Conservation (phyloP, 2,113 vertebrate genomes). For the Cebus imitator region DNA sequence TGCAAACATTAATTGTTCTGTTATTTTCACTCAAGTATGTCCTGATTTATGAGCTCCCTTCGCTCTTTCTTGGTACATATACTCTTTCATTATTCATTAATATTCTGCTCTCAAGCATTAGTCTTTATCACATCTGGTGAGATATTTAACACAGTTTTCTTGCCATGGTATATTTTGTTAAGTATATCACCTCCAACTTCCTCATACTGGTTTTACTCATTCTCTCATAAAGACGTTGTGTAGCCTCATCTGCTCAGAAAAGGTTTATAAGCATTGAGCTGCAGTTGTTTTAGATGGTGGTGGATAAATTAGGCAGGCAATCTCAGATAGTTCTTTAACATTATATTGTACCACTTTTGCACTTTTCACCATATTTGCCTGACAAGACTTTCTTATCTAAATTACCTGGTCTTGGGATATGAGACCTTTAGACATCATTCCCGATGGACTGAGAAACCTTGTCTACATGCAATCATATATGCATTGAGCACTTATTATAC, state of each 20-base stretch:
- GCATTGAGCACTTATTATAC: neutral
- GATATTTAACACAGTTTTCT: neutral
- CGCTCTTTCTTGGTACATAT: neutral
- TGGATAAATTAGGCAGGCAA: neutral
- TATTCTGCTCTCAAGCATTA: slow-evolving; percentile 15
- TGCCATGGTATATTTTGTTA: neutral
- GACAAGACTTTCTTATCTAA: neutral
- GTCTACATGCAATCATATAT: neutral
- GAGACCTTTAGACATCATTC: neutral
- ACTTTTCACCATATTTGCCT: neutral
- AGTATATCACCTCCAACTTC: neutral
- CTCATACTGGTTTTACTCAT: neutral
- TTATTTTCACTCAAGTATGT: slow-evolving; percentile 30
- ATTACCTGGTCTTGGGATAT: neutral
- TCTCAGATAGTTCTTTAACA: neutral
- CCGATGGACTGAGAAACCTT: neutral
- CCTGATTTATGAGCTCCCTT: slow-evolving; percentile 40
- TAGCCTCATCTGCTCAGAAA: slow-evolving; percentile 4
- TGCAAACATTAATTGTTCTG: neutral
- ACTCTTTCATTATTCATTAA: slow-evolving; percentile 50
- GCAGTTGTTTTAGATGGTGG: neutral
- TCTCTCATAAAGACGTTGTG: neutral
- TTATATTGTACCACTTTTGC: neutral
- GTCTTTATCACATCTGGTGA: neutral
- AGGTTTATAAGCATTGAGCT: neutral